Evolutionary conservation across 2,113 vertebrate genomes (phyloP).

Genomic region (Ictalurus punctatus): DNA sequence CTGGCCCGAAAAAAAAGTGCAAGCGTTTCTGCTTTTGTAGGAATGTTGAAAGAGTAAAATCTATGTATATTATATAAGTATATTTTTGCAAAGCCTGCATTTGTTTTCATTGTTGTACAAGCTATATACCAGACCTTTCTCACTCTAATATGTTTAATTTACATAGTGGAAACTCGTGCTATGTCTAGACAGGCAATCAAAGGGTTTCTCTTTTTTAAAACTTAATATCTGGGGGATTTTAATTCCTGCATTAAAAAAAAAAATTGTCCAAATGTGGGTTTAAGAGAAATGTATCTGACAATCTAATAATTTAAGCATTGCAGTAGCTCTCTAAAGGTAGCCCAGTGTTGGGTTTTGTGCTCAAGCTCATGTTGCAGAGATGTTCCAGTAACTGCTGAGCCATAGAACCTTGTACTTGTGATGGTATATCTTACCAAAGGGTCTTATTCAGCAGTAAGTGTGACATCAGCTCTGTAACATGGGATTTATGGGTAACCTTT

Average conservation of each 20-base stretch:
- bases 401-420: conserved; percentile 1
- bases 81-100: conserved; percentile 56
- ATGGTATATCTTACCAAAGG: neutral
- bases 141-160: conserved; percentile 35
- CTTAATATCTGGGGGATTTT: neutral
- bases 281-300: conserved; percentile 16
- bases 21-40: conserved; percentile 48
- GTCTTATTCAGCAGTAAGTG: conserved; percentile 16
- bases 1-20: conserved; percentile 2
- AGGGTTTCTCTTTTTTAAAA: neutral
- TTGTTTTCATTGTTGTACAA: conserved; percentile 44
- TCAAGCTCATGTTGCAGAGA: conserved; percentile 17
- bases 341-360: conserved; percentile 1
- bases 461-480: neutral
- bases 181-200: neutral
- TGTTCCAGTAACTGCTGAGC: neutral
- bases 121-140: conserved; percentile 37
- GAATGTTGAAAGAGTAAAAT: conserved; percentile 37
- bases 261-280: neutral
- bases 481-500: conserved; percentile 19
- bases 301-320: conserved; percentile 23
- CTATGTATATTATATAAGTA: conserved; percentile 56
- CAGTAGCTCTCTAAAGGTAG: conserved; percentile 25
- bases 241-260: neutral
- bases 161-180: conserved; percentile 38